These are phyloP conservation scores for Heliconius nattereri DNA, from an alignment of 1,140 invertebrate genomes.

Conservation along the genomic window DNA sequence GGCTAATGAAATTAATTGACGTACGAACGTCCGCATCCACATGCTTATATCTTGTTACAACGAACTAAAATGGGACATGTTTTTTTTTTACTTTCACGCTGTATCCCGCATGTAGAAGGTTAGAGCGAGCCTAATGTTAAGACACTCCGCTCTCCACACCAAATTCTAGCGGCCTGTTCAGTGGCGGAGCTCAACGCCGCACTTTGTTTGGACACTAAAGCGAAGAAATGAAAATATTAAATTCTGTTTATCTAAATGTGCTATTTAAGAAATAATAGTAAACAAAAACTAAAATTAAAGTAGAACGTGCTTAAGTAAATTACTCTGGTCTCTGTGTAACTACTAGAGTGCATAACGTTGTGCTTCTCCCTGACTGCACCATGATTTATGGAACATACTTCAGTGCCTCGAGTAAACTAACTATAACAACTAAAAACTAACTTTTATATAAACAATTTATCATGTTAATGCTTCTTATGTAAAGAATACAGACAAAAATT, in stretches of 20 bases:
- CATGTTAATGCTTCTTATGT: slow-evolving; percentile 3
- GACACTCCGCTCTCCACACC: too few species aligned
- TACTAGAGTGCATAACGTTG: neutral
- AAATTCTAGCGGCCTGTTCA: too few species aligned
- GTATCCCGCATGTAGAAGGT: too few species aligned
- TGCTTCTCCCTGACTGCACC: neutral
- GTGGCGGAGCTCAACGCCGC: too few species aligned
- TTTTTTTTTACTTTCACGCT: neutral
- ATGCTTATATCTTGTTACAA: slow-evolving; percentile 58
- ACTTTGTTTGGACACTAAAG: too few species aligned
- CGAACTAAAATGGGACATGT: slow-evolving; percentile 7
- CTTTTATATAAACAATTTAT: slow-evolving; percentile 7
- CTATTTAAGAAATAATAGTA: neutral
- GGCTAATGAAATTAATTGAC: slow-evolving; percentile 66
- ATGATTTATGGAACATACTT: slow-evolving; percentile 2
- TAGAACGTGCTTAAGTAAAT: neutral
- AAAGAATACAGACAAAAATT: neutral
- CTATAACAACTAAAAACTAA: too few species aligned
- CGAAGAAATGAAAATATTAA: too few species aligned
- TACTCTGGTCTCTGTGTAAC: neutral
- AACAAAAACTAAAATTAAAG: neutral
- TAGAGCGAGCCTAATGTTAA: too few species aligned
- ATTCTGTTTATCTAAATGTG: neutral
- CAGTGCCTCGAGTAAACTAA: neutral
- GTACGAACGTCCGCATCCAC: slow-evolving; percentile 42